phyloP scores from a whole-genome alignment of 2,797 vertebrate genomes.

The Pseudocheirus occidentalis region DNA sequence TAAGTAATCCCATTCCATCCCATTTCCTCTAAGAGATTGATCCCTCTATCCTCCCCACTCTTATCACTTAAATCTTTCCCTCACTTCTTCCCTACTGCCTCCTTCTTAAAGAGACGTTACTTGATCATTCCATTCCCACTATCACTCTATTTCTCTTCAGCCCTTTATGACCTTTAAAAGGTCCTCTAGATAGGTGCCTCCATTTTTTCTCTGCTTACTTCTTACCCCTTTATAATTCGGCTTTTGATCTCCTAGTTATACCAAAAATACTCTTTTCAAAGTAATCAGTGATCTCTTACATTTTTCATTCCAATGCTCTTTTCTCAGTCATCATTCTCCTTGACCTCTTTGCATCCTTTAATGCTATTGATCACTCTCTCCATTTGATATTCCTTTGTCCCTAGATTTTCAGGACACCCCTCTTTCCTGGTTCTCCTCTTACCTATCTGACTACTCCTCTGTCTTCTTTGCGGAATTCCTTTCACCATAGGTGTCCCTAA shows the following conservation, averaged over 20 bases:
- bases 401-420: background rate
- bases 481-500: background rate
- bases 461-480: background rate
- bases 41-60: background rate
- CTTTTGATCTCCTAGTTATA: background rate
- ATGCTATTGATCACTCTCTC: background rate
- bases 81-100: background rate
- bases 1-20: background rate
- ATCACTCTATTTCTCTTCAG: background rate
- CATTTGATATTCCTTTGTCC: background rate
- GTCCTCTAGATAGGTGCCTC: background rate
- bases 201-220: background rate
- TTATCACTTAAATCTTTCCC: background rate
- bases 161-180: background rate
- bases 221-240: background rate
- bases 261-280: background rate
- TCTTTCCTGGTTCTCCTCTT: background rate
- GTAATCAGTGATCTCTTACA: background rate
- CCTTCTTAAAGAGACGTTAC: background rate
- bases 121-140: background rate
- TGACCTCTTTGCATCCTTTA: background rate
- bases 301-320: background rate
- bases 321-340: background rate
- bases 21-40: background rate
- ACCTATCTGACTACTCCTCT: background rate